Evolutionary conservation across 2,113 vertebrate genomes (phyloP), one percentile per base, ranked within the genome.

Genomic region (Lipophrys pholis): DNA sequence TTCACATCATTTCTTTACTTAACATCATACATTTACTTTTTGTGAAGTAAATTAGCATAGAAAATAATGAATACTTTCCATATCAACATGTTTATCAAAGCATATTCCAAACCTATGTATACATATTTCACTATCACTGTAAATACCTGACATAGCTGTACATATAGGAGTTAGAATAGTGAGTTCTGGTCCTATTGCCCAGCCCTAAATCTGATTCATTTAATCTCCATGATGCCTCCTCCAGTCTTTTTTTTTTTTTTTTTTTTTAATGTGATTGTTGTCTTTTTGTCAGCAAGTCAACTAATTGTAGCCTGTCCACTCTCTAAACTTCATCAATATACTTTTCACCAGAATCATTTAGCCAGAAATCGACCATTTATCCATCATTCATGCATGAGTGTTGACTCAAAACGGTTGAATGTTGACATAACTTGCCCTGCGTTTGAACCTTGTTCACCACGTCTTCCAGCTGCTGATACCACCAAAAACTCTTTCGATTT

Each of bases 171-270:
- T 11, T 52, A 52, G 8, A 52, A 30, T 52, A 30, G 14, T 35
- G 51, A 53, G 39, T 71, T 75, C 59, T 80, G 82, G 66, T 73
- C 46, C 51, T 73, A 49, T 82, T 84, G 74, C 80, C 82, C 82
- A 76, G 68, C 63, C 10, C 69, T 82, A 52, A 39, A 51, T 42
- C 8, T 6, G 5, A 53, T 74, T 76, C 51, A 73, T 73, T 69
- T 62, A 70, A 50, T 69, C 68, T 9, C 5, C 16, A 35, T 75
- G 21, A 8, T 74, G 10, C 60, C 55, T 6, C 30, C 56, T 46
- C 61, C 8, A 2, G 21, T 30, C 21, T 48, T 38, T 55, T 69
- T 63, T 46, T 8, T 42, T 36, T 45, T 30, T 4, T 48, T 38
- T 55, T 69, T 63, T 46, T 8, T 42, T 36, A 45, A 65, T 14